A percentile compares a stretch with the other conserved stretches of the same genome.
phyloP scores from a whole-genome alignment of 2,888 invertebrate genomes.

The Neria commutata region DNA sequence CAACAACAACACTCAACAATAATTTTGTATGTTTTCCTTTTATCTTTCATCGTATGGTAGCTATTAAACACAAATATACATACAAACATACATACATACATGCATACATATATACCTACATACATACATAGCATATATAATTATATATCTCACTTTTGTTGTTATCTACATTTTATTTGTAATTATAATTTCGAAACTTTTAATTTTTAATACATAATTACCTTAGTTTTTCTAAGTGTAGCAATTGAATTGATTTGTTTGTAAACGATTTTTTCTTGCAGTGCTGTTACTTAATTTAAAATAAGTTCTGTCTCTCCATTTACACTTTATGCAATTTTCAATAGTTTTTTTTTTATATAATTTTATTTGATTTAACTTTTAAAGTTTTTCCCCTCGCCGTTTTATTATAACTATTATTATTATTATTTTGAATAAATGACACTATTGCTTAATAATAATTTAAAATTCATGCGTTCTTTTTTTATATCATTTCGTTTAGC shows the following conservation, averaged over 20 bases:
- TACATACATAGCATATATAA: slow-evolving; percentile 21
- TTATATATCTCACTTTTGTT: slow-evolving; percentile 15
- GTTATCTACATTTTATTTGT: slow-evolving; percentile 24
- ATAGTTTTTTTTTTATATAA: too few relatives aligned
- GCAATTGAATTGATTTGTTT: slow-evolving; percentile 49
- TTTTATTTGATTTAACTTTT: too few relatives aligned
- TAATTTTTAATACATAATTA: slow-evolving; percentile 54
- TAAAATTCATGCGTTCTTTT: slow-evolving; percentile 49
- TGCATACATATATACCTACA: slow-evolving; percentile 24
- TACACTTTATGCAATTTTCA: too few relatives aligned
- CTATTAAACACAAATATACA: slow-evolving; percentile 36
- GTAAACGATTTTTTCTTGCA: too few relatives aligned
- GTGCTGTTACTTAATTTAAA: too few relatives aligned
- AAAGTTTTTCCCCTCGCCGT: too few relatives aligned
- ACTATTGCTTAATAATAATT: too few relatives aligned
- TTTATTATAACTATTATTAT: too few relatives aligned
- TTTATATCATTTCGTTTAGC: slow-evolving; percentile 35
- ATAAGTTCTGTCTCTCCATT: too few relatives aligned
- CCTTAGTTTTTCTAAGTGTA: slow-evolving; percentile 49
- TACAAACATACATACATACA: slow-evolving; percentile 8
- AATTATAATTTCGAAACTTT: slow-evolving; percentile 36
- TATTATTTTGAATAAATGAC: too few relatives aligned
- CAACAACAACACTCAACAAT: slow-evolving; percentile 2
- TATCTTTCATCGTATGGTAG: slow-evolving; percentile 51
- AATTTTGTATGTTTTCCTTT: slow-evolving; percentile 22